phyloP scores from a whole-genome alignment of 2,797 vertebrate species.

The Malurus splendens region DNA sequence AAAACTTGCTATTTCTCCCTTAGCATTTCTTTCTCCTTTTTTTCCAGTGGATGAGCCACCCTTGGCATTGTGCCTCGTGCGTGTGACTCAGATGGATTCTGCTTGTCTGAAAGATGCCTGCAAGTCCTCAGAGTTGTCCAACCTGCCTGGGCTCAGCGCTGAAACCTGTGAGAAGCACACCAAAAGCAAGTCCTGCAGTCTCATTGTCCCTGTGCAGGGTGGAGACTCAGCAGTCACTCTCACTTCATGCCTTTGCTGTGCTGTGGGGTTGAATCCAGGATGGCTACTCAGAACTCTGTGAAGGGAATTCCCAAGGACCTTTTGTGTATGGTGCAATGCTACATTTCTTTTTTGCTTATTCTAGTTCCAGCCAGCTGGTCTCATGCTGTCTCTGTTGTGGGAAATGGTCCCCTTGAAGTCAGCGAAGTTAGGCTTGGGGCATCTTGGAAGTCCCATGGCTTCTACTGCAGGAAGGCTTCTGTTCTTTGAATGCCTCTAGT shows the following conservation, averaged over 20 bases:
- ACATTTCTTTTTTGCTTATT: neutral
- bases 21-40: neutral
- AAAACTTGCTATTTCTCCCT: conserved; percentile 39
- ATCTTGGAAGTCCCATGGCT: neutral
- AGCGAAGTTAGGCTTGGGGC: neutral
- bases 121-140: conserved; percentile 25
- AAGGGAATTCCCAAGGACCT: neutral
- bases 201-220: neutral
- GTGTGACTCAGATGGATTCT: conserved; percentile 43
- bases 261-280: neutral
- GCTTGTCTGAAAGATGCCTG: conserved; percentile 31
- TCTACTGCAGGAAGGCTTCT: neutral
- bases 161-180: neutral
- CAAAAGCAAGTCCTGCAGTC: neutral
- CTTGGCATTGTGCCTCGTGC: neutral
- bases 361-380: neutral
- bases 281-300: neutral
- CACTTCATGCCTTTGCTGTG: neutral
- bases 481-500: neutral
- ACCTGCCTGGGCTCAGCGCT: neutral
- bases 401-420: conserved; percentile 3
- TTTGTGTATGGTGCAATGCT: neutral
- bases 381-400: neutral
- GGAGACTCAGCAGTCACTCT: neutral
- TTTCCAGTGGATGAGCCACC: conserved; percentile 18